These are phyloP conservation scores for Coregonus sp. DNA, from an alignment of 2,797 vertebrate species.

Conservation along the genomic window DNA sequence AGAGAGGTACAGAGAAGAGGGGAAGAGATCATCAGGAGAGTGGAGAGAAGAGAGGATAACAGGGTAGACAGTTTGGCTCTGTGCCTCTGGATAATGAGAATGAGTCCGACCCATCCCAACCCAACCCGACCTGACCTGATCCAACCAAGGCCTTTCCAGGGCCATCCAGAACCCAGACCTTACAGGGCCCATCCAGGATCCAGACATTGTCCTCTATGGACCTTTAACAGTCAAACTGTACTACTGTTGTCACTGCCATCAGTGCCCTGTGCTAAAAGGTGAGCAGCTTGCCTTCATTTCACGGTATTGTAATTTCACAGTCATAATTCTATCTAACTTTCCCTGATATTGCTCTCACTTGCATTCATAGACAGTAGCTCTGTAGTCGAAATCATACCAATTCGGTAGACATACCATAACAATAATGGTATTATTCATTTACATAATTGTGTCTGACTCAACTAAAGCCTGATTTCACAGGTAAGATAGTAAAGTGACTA, in stretches of 20 bases:
- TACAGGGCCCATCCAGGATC: neutral
- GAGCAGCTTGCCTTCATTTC: neutral
- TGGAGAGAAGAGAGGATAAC: constrained; percentile 6
- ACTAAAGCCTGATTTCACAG: neutral
- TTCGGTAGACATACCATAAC: neutral
- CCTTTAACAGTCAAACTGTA: neutral
- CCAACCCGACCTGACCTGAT: neutral
- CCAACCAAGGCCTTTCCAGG: neutral
- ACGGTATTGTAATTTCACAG: neutral
- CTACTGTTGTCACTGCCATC: neutral
- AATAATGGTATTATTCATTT: neutral
- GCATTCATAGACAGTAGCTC: neutral
- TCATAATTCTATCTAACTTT: neutral
- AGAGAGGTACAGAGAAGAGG: neutral
- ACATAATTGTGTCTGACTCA: neutral
- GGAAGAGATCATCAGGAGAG: neutral
- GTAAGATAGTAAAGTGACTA: neutral
- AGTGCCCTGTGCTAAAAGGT: neutral
- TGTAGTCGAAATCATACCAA: neutral
- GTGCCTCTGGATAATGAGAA: constrained; percentile 26
- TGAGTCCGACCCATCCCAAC: neutral
- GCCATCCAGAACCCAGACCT: neutral
- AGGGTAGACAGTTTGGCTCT: constrained; percentile 3
- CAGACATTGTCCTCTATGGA: neutral
- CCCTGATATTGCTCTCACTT: neutral